Evolutionary conservation across 1,140 invertebrate genomes (phyloP).

Genomic region (Bombus ignitus): DNA sequence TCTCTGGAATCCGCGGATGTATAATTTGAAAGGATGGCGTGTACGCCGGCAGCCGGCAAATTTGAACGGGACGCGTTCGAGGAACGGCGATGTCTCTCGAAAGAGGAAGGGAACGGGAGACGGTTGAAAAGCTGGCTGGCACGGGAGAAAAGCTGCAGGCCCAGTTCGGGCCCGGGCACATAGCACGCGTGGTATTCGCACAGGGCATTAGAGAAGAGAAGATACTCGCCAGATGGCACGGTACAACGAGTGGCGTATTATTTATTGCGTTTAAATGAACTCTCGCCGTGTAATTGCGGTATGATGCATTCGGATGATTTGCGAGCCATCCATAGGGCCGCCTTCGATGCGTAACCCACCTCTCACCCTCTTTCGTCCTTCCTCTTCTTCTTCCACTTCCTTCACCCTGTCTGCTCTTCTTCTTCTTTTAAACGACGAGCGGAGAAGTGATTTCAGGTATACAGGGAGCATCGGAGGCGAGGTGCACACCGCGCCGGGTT

Average conservation of each 20-base stretch:
- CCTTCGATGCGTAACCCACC: slow-evolving; percentile 63
- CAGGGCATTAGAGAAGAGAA: slow-evolving; percentile 18
- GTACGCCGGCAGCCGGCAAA: background rate
- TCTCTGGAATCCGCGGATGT: background rate
- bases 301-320: slow-evolving; percentile 82
- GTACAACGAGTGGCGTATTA: slow-evolving; percentile 79
- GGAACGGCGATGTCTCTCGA: background rate
- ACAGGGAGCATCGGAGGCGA: background rate
- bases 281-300: slow-evolving; percentile 81
- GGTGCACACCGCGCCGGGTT: slow-evolving; percentile 22
- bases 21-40: background rate
- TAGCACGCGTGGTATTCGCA: slow-evolving; percentile 21
- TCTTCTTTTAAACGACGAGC: background rate
- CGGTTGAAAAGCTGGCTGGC: slow-evolving; percentile 17
- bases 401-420: background rate
- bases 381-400: background rate
- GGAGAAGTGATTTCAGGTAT: slow-evolving; percentile 61
- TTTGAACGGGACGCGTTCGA: background rate
- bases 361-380: no score
- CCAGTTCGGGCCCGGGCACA: slow-evolving; percentile 13
- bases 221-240: slow-evolving; percentile 71
- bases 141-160: slow-evolving; percentile 36
- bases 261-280: slow-evolving; percentile 83
- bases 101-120: background rate
- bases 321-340: slow-evolving; percentile 72